Percentiles rank a stretch among this genome's conserved stretches.
phyloP scores from a whole-genome alignment of 2,113 vertebrate species.

The Pomatorhinus ruficollis region DNA sequence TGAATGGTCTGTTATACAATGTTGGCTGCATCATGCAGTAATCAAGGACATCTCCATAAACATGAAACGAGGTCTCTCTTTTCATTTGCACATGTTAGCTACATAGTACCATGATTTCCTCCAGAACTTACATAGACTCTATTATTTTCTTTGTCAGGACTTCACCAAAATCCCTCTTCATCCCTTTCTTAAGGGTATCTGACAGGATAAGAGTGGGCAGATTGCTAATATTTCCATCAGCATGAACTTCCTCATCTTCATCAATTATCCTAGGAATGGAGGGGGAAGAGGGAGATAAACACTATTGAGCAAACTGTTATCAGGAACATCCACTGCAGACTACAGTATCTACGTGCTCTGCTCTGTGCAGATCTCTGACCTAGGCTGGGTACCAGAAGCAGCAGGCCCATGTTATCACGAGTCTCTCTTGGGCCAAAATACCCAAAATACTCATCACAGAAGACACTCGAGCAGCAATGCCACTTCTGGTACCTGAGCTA shows the following conservation, averaged over 20 bases:
- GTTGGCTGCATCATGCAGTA: not conserved
- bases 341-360: not conserved
- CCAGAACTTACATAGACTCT: slow-evolving; percentile 79
- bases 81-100: slow-evolving; percentile 18
- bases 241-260: slow-evolving; percentile 81
- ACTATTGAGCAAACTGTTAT: slow-evolving; percentile 54
- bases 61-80: slow-evolving; percentile 1
- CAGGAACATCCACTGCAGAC: slow-evolving; percentile 39
- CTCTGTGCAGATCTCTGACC: not conserved
- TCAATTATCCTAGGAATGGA: slow-evolving; percentile 78
- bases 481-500: slow-evolving; percentile 47
- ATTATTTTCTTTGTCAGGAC: slow-evolving; percentile 82
- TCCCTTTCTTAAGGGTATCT: slow-evolving; percentile 78
- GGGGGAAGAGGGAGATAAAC: slow-evolving; percentile 60
- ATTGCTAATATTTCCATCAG: slow-evolving; percentile 71
- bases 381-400: slow-evolving; percentile 45
- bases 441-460: not conserved
- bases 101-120: slow-evolving; percentile 41
- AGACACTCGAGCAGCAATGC: not conserved
- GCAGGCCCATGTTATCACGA: not conserved
- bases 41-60: slow-evolving; percentile 19
- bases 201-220: slow-evolving; percentile 81
- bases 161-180: slow-evolving; percentile 79
- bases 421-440: not conserved
- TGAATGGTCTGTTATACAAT: not conserved